These are phyloP conservation scores for Paraescarpia echinospica DNA, from an alignment of 1,140 invertebrate species.

Conservation along the genomic window DNA sequence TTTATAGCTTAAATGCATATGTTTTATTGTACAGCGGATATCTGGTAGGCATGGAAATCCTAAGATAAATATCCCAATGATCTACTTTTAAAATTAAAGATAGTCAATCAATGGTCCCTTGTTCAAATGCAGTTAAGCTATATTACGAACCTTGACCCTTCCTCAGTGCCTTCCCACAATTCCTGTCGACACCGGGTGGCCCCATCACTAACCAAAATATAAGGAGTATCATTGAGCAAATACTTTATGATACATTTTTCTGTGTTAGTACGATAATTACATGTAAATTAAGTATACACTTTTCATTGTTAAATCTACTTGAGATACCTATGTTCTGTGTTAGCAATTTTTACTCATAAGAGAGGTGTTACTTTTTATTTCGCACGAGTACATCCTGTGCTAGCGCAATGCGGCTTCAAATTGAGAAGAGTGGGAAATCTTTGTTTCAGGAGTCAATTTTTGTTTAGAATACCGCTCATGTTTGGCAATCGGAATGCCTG, in stretches of 20 bases:
- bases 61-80: no score
- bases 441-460: conserved; percentile 14
- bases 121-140: neutral
- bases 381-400: neutral
- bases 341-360: neutral
- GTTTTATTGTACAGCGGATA: neutral
- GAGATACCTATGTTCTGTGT: neutral
- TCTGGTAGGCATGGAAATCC: no score
- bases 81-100: no score
- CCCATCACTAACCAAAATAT: neutral
- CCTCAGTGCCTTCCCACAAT: neutral
- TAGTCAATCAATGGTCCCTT: neutral
- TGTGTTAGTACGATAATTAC: neutral
- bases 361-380: neutral
- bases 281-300: neutral
- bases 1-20: neutral
- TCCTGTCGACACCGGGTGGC: neutral
- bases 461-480: neutral
- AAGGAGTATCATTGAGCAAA: neutral
- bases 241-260: neutral
- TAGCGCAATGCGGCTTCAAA: neutral
- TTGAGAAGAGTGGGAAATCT: conserved; percentile 15
- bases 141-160: neutral
- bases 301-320: neutral
- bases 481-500: conserved; percentile 27